Conservation (phyloP, 2,797 vertebrate genomes). For the Bovichtus variegatus region DNA sequence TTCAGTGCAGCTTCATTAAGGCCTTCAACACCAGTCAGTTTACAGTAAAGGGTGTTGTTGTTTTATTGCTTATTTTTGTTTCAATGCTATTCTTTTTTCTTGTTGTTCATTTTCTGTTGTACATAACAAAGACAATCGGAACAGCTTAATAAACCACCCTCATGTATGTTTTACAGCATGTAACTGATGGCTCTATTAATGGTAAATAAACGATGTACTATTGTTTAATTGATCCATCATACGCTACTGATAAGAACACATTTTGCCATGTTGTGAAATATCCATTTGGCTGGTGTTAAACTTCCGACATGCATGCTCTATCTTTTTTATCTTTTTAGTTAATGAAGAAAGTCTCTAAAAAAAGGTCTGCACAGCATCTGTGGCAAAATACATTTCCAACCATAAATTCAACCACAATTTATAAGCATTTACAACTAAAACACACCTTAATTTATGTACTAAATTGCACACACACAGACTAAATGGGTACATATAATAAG, state of each 20-base stretch:
- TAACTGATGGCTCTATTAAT: not conserved
- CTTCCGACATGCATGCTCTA: not conserved
- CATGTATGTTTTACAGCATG: not conserved
- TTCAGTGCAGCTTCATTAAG: not conserved
- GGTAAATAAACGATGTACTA: not conserved
- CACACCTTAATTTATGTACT: no score
- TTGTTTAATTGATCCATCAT: not conserved
- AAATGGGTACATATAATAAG: not conserved
- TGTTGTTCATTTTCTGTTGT: not conserved
- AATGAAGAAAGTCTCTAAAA: not conserved
- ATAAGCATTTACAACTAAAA: not conserved
- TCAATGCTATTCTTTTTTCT: not conserved
- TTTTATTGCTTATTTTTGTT: not conserved
- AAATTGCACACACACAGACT: not conserved
- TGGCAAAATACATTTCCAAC: not conserved
- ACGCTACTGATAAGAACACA: no score
- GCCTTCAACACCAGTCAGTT: not conserved
- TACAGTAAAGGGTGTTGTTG: not conserved
- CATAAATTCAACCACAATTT: not conserved
- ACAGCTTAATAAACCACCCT: not conserved
- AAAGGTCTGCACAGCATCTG: not conserved
- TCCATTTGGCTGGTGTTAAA: not conserved
- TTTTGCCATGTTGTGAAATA: not conserved
- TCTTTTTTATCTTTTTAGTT: not conserved
- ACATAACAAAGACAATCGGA: not conserved